Conservation (phyloP, 2,113 vertebrate species). For the Empidonax alnorum region DNA sequence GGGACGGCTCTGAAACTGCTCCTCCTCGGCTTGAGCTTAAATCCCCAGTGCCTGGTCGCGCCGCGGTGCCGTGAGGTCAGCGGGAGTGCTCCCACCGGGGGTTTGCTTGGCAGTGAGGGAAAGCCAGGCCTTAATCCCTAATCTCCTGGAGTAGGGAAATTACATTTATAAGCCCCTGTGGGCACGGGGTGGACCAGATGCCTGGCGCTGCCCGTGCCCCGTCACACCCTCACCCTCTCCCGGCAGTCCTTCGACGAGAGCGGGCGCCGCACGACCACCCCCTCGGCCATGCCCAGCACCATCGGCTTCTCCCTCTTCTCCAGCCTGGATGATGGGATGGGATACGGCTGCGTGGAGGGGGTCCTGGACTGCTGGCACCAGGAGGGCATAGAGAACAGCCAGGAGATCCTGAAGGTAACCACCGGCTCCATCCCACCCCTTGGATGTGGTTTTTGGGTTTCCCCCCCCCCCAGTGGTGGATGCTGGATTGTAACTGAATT, state of each 20-base stretch:
- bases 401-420: constrained; percentile 90
- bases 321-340: constrained; percentile 89
- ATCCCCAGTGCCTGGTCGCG: fast-evolving
- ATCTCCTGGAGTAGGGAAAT: background rate
- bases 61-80: background rate
- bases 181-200: background rate
- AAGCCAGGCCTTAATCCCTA: background rate
- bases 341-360: constrained; percentile 82
- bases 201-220: background rate
- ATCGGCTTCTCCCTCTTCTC: constrained; percentile 89
- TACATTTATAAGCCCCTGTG: background rate
- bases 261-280: constrained; percentile 81
- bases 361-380: constrained; percentile 91
- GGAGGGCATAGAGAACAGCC: constrained; percentile 90
- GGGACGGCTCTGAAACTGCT: background rate
- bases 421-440: background rate
- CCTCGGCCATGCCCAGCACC: constrained; percentile 80
- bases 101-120: background rate
- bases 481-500: background rate
- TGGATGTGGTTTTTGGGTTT: too few species aligned
- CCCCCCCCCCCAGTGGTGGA: fast-evolving
- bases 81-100: fast-evolving
- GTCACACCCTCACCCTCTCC: background rate
- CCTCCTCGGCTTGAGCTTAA: fast-evolving
- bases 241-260: constrained; percentile 90